These are phyloP conservation scores for Homarus gammarus DNA, from an alignment of 2,888 invertebrate species.

Conservation along the genomic window DNA sequence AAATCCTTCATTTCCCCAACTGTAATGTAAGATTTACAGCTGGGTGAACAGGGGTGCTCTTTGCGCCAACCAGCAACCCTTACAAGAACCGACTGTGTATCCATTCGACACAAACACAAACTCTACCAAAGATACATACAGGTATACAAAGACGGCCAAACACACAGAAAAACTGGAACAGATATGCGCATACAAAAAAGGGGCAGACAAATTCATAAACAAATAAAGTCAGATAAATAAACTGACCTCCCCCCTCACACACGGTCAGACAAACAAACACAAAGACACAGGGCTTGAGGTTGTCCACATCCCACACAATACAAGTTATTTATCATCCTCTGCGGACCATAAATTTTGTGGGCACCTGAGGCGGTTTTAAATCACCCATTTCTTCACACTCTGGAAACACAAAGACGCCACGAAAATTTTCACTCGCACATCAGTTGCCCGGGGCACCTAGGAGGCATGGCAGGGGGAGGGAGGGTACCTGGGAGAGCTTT, in stretches of 20 bases:
- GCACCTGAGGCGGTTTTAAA: background rate
- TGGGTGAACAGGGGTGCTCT: too few relatives aligned
- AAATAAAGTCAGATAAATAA: too few relatives aligned
- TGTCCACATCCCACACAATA: background rate
- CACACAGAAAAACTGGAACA: constrained; percentile 14
- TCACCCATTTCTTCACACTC: constrained; percentile 34
- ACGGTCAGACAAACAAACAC: constrained; percentile 8
- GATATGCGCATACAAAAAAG: constrained; percentile 13
- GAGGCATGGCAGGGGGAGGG: background rate
- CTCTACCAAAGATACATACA: background rate
- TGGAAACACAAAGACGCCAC: background rate
- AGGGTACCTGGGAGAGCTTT: background rate
- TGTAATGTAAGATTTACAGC: too few relatives aligned
- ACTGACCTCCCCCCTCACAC: background rate
- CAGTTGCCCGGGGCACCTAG: too few relatives aligned
- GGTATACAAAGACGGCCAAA: background rate
- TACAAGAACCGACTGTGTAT: too few relatives aligned
- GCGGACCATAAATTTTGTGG: background rate
- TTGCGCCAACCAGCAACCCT: too few relatives aligned
- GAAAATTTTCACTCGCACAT: background rate
- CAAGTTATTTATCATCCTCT: background rate
- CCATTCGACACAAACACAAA: background rate
- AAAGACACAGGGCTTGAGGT: background rate
- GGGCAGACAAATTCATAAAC: too few relatives aligned
- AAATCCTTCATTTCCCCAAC: too few relatives aligned